Conservation (phyloP, 1,140 invertebrate species). For the Eufriesea mexicana region DNA sequence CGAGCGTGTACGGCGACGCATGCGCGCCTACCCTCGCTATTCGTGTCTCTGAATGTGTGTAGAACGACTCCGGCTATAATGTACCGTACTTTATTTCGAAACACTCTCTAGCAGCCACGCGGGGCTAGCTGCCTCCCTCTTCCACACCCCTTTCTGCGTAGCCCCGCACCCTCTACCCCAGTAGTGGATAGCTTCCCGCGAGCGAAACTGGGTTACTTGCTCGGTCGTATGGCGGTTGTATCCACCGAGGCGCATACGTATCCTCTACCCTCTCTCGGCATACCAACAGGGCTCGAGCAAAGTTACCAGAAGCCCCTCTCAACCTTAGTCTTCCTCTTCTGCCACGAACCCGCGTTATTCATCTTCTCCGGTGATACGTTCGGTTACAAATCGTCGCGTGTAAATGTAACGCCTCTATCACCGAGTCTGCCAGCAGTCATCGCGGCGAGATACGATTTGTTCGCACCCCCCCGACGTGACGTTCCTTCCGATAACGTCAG, state of each 20-base stretch:
- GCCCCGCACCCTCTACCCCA: background rate
- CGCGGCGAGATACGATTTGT: no score
- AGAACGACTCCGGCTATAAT: constrained; percentile 53
- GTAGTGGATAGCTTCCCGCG: constrained; percentile 23
- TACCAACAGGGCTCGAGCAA: constrained; percentile 37
- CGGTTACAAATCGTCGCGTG: constrained; percentile 5
- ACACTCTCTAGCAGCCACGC: constrained; percentile 31
- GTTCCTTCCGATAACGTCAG: background rate
- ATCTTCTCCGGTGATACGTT: background rate
- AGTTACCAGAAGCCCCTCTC: constrained; percentile 34
- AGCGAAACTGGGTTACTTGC: constrained; percentile 59
- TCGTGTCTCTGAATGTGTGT: constrained; percentile 37
- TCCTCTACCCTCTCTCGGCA: constrained; percentile 5
- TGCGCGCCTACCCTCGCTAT: constrained; percentile 22
- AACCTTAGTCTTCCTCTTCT: constrained; percentile 10
- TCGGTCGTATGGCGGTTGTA: constrained; percentile 50
- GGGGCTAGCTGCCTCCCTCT: constrained; percentile 23
- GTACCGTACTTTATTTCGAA: constrained; percentile 60
- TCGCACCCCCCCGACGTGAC: background rate
- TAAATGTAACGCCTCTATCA: background rate
- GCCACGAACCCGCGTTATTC: background rate
- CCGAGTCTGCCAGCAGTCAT: no score
- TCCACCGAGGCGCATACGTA: constrained; percentile 14
- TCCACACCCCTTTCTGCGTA: constrained; percentile 8
- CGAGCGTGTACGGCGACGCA: constrained; percentile 17